Evolutionary conservation across 2,888 invertebrate species (phyloP), one percentile per base, ranked within the genome.

Genomic region (Drosophila pullipes): DNA sequence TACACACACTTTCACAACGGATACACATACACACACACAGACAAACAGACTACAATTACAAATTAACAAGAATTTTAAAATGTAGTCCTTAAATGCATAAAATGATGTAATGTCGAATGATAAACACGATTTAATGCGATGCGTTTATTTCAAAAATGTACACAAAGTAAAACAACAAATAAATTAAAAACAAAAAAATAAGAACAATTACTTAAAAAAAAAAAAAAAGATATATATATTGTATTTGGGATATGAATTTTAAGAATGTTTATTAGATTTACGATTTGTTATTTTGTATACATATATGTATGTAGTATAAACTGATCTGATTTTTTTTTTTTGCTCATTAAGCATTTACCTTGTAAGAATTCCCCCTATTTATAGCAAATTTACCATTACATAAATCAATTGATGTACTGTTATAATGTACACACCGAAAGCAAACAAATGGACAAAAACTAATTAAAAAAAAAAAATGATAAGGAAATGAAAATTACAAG

Each of bases 341-440:
- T 86, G 89, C 86, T 89, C 90, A 89, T 86, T 89, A 86, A 90
- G 86, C 89, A 89, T 83, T 86, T 88, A 90, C 79, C 79, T 90
- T 61, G 54, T 86, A 90, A 86, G 89, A 75, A 89, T 89, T 83
- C 79, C 86, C 78, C 83, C 84, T 89, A 86, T 89, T 86, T 90
- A 90, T 86, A 86, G 90, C 82, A 90, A 86, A 90, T 86, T 86
- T 86, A 86, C 90, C 81, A 75, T 85, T 88, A 82, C 59, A 87
- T 76, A 83, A 87, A 82, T 74, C 75, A 79, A 87, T 85, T 85
- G 77, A 67, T 81, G 85, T 88, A 83, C 88, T 87, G 78, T 88
- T 87, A 89, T 77, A 87, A 89, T 89, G 90, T 85, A 87, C 88
- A 78, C 78, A 71, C 66, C 47, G 31, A 62, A 62, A 62, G 31